Evolutionary conservation across 2,888 invertebrate genomes (phyloP), one percentile per base, ranked within the genome.

Genomic region (Acronicta psi): DNA sequence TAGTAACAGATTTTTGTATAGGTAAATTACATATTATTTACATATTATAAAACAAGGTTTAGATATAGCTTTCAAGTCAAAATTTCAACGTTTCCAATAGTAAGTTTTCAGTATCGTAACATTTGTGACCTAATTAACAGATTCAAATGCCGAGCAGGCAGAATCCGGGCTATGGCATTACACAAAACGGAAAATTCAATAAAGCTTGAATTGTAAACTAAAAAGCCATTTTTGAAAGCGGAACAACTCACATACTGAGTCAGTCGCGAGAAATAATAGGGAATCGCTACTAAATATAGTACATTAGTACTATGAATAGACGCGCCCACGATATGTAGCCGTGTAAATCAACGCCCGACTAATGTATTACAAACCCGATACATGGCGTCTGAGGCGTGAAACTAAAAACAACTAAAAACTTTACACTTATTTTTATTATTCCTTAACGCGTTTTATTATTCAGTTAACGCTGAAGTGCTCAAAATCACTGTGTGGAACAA

Each of bases 201-300:
- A 44, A 46, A 56, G 14, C 37, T 53, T 7, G 8, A 14, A 18
- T 13, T 17, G 45, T 64, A 47, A 53, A 63, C 55, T 66, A 68
- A 59, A 70, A 73, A 61, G 70, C 74, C 73, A 83, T 69, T 83
- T 86, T 84, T 80, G 79, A 85, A 88, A 89, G 80, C 87, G 88
- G 87, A 89, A 88, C 85, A 89, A 88, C 86, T 85, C 82, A 68
- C 72, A 75, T 59, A 82, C 81, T 89, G 90, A 91, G 85, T 90
- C 90, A 90, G 90, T 86, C 84, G 81, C 85, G 80, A 85, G 89
- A 87, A 91, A 93, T 91, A 92, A 91, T 92, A 91, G 91, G 91
- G 92, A 90, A 90, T 91, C 85, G 88, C 74, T 84, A 87, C 93
- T 93, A 93, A 90, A 93, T 93, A 90, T 94, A 94, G 93, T 90